Evolutionary conservation across 2,797 vertebrate genomes (phyloP), one percentile per base, ranked within the genome.

Genomic region (Orestias chungarensis): DNA sequence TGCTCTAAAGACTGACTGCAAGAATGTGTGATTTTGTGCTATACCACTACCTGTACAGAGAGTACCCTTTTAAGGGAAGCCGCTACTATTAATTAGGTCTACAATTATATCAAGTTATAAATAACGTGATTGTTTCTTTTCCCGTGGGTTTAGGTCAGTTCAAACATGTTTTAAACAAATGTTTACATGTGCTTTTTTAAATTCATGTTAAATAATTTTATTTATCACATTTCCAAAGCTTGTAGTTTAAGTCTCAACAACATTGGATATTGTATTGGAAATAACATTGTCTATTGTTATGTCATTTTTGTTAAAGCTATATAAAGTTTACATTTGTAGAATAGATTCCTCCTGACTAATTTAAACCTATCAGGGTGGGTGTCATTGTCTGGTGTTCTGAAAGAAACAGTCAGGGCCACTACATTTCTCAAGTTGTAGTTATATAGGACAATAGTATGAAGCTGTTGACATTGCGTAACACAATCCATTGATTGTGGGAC

Each of bases 11-110:
- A 9, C 35, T 12, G 52, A 62, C 66, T 57, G 44, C 17, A 62
- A 31, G 65, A 35, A 72, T 68, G 68, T 76, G 67, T 49, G 68
- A 73, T 69, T 61, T 52, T 66, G 44, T 72, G 70, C n/a, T n/a
- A 1, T 52, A 52, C 23, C 25, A 25, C 23, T 42, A n/a, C 35
- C 59, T 42, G 23, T 25, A 42, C 38, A 25, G 59, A n/a, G 35
- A 52, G 35, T 61, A 68, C 47, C 31, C 3, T 5, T 76, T 79
- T 75, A 85, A 82, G 81, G n/a, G 31, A 61, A 82, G 67, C 68
- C 68, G 23, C 77, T 44, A 46, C 67, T 62, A 75, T 77, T 3
- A 54, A 73, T 84, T 82, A 23, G 70, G 10, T 18, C 66, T 27
- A 18, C 18, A 29, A 76, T 62, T 29, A 31, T 35, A 47, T 72